phyloP scores from a whole-genome alignment of 1,140 invertebrate species.

The Tetramorium simillimum region DNA sequence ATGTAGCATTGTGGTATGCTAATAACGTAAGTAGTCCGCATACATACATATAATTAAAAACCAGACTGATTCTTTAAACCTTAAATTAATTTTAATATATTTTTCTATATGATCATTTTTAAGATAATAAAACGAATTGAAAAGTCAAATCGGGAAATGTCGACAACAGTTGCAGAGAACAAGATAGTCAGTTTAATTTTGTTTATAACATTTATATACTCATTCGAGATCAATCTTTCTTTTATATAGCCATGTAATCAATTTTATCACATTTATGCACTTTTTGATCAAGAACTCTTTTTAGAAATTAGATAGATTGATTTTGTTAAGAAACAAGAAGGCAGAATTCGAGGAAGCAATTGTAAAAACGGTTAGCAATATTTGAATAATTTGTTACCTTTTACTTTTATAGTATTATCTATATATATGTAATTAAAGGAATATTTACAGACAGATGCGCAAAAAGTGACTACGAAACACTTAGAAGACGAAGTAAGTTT shows the following conservation, averaged over 20 bases:
- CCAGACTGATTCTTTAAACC: not conserved
- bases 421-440: not conserved
- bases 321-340: slow-evolving; percentile 77
- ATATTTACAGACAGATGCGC: slow-evolving; percentile 74
- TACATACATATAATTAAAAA: not conserved
- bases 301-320: slow-evolving; percentile 76
- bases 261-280: not conserved
- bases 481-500: slow-evolving; percentile 76
- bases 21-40: slow-evolving; percentile 76
- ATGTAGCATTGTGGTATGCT: slow-evolving; percentile 79
- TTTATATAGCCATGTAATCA: not conserved
- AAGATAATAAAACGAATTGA: slow-evolving; percentile 80
- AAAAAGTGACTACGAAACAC: slow-evolving; percentile 70
- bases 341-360: slow-evolving; percentile 78
- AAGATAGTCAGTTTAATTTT: slow-evolving; percentile 72
- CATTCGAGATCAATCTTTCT: not conserved
- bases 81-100: not conserved
- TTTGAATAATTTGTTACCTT: not conserved
- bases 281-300: slow-evolving; percentile 57
- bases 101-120: slow-evolving; percentile 22
- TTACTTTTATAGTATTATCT: not conserved
- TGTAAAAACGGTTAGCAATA: slow-evolving; percentile 73
- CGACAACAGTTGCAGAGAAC: slow-evolving; percentile 74
- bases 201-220: not conserved
- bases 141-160: slow-evolving; percentile 77